Evolutionary conservation across 2,888 invertebrate species (phyloP).

Genomic region (Tillus elongatus): DNA sequence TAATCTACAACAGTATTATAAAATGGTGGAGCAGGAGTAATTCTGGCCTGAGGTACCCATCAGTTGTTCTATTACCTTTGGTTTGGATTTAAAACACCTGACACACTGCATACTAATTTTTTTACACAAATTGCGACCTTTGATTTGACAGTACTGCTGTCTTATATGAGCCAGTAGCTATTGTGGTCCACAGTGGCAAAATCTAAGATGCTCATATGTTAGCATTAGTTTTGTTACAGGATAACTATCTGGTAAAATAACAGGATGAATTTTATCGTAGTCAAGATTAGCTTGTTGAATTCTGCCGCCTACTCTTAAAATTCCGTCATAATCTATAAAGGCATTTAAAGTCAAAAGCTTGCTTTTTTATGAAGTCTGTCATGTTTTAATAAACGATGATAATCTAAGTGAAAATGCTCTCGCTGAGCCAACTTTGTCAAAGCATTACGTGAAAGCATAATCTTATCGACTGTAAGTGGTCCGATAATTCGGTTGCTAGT

Average conservation of each 20-base stretch:
- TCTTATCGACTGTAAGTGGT: background rate
- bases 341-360: conserved; percentile 11
- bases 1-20: too few species aligned
- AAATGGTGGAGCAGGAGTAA: too few species aligned
- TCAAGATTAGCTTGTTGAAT: background rate
- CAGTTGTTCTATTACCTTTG: conserved; percentile 13
- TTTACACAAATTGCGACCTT: conserved; percentile 12
- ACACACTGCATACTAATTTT: conserved; percentile 14
- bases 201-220: conserved; percentile 16
- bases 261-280: conserved; percentile 16
- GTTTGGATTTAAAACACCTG: conserved; percentile 17
- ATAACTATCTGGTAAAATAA: conserved; percentile 13
- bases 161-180: conserved; percentile 13
- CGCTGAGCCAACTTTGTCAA: conserved; percentile 8
- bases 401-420: conserved; percentile 5
- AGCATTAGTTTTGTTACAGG: conserved; percentile 16
- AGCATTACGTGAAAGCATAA: background rate
- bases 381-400: background rate
- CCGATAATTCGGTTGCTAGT: background rate
- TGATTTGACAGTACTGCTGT: conserved; percentile 16
- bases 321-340: conserved; percentile 11
- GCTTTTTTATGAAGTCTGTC: conserved; percentile 4
- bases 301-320: conserved; percentile 13
- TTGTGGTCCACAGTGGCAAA: conserved; percentile 19
- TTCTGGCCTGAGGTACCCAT: conserved; percentile 28